A percentile compares a stretch with the other conserved stretches of the same genome.
Conservation (phyloP, 2,888 invertebrate species). For the Orthonychiurus folsomi region DNA sequence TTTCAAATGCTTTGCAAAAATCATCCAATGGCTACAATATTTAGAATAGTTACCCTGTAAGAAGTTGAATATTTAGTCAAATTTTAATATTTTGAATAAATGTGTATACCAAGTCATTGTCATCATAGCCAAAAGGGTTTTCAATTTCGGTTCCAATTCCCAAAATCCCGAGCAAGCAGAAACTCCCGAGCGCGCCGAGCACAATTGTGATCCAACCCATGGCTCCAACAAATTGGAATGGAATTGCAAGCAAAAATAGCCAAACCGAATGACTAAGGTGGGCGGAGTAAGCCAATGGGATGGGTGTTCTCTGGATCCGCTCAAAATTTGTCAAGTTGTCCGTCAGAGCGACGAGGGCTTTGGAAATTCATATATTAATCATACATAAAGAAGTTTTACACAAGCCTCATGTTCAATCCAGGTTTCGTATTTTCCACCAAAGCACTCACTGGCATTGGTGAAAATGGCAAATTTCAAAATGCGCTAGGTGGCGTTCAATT, state of each 20-base stretch:
- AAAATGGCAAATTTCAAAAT: no score
- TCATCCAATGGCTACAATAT: constrained; percentile 5
- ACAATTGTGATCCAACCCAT: not conserved
- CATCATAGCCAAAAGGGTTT: constrained; percentile 10
- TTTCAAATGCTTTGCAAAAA: not conserved
- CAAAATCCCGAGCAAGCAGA: constrained; percentile 3
- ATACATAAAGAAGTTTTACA: no score
- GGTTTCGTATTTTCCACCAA: no score
- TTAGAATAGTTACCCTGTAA: not conserved
- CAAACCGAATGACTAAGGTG: not conserved
- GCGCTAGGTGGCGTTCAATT: no score
- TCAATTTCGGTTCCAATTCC: constrained; percentile 5
- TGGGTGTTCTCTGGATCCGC: not conserved
- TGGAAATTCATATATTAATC: no score
- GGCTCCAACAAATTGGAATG: constrained; percentile 1
- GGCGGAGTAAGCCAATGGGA: constrained; percentile 1
- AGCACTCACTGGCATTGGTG: no score
- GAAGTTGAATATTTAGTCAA: not conserved
- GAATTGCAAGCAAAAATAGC: not conserved
- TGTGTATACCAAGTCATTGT: constrained; percentile 4
- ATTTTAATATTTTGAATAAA: not conserved
- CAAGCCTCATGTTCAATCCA: no score
- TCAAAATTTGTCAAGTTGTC: constrained; percentile 4
- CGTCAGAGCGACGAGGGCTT: not conserved
- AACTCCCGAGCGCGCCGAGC: not conserved